These are phyloP conservation scores for Danio tinwini DNA, from an alignment of 2,797 vertebrate species.

Conservation along the genomic window DNA sequence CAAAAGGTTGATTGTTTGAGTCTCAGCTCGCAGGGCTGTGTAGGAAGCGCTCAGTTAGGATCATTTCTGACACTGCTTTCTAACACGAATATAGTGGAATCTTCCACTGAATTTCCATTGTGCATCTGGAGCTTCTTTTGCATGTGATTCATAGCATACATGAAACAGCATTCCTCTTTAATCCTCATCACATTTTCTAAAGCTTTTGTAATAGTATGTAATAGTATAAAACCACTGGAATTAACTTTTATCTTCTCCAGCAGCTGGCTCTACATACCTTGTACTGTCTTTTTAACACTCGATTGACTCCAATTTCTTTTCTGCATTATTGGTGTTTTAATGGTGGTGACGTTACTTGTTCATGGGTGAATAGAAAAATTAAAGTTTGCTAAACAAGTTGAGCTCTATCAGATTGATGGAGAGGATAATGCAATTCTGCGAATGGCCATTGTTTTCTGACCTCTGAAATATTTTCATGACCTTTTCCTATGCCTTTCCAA, in stretches of 20 bases:
- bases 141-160: not conserved
- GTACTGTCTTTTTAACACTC: too few species aligned
- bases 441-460: slow-evolving; percentile 29
- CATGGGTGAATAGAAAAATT: not conserved
- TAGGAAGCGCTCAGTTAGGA: slow-evolving; percentile 27
- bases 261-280: not conserved
- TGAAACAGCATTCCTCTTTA: not conserved
- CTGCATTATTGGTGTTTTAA: not conserved
- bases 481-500: slow-evolving; percentile 28
- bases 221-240: slow-evolving; percentile 4
- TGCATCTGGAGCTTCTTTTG: not conserved
- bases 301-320: not conserved
- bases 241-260: not conserved
- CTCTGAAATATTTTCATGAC: slow-evolving; percentile 36
- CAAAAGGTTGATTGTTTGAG: slow-evolving; percentile 43
- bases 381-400: not conserved
- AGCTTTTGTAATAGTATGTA: not conserved
- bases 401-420: not conserved
- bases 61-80: not conserved
- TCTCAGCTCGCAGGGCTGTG: not conserved
- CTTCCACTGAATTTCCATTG: not conserved
- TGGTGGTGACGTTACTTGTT: not conserved
- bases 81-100: not conserved
- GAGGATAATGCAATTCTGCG: not conserved
- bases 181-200: not conserved